Evolutionary conservation across 2,797 vertebrate genomes (phyloP).

Genomic region (Cynopterus sphinx): DNA sequence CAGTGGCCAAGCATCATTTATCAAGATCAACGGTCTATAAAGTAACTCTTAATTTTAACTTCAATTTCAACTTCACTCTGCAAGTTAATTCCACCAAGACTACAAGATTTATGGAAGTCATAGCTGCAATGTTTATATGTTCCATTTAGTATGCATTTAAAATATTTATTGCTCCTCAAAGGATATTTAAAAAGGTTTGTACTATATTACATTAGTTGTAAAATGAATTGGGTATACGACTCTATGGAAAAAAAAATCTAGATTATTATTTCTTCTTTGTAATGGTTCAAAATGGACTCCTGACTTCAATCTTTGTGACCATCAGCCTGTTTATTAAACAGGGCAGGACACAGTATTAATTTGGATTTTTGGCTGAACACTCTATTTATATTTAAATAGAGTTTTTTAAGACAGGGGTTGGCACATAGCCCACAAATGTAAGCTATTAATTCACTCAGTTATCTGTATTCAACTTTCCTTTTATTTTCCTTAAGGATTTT

Average conservation of each 20-base stretch:
- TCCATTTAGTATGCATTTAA: not conserved
- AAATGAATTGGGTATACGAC: not conserved
- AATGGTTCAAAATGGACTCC: not conserved
- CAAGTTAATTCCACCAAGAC: not conserved
- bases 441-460: not conserved
- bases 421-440: not conserved
- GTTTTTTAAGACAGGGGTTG: not conserved
- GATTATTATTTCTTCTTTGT: not conserved
- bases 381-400: not conserved
- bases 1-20: fast-evolving
- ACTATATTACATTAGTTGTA: not conserved
- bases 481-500: not conserved
- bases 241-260: not conserved
- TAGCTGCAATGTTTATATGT: not conserved
- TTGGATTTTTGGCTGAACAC: not conserved
- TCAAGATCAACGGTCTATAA: not conserved
- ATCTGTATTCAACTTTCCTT: not conserved
- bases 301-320: not conserved
- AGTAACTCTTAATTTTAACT: not conserved
- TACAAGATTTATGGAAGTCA: not conserved
- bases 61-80: no score
- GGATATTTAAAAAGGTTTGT: not conserved
- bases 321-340: not conserved
- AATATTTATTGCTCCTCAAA: not conserved
- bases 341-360: no score